Evolutionary conservation across 2,888 invertebrate genomes (phyloP).

Genomic region (Tetanocera ferruginea): DNA sequence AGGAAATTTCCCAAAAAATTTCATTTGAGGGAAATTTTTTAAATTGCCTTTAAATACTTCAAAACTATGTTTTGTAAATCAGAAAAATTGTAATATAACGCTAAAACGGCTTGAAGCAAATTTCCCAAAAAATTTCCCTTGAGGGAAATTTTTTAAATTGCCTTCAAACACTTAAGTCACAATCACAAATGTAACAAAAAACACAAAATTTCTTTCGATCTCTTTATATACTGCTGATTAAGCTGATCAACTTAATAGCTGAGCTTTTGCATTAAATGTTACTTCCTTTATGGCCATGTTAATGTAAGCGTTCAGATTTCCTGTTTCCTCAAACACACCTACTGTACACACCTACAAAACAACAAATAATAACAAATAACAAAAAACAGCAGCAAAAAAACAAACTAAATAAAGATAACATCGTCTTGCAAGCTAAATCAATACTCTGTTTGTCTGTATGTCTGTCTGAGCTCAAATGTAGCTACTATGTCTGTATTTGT

Average conservation of each 20-base stretch:
- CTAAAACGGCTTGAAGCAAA: too few species aligned
- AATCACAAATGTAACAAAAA: too few species aligned
- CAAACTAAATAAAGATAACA: neutral
- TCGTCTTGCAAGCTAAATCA: neutral
- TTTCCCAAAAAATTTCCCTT: neutral
- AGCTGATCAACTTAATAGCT: neutral
- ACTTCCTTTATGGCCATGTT: neutral
- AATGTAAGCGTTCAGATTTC: neutral
- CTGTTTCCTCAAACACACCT: neutral
- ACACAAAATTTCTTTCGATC: too few species aligned
- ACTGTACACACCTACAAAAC: neutral
- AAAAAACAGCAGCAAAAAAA: neutral
- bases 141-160: neutral
- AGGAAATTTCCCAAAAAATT: too few species aligned
- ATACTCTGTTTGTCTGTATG: conserved; percentile 14
- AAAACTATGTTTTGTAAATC: too few species aligned
- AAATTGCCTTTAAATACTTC: too few species aligned
- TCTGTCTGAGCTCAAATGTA: neutral
- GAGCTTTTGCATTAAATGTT: neutral
- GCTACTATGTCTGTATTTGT: neutral
- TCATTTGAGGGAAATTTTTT: too few species aligned
- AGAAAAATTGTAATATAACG: too few species aligned
- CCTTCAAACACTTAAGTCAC: too few species aligned
- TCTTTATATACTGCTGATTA: too few species aligned
- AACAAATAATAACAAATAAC: neutral